These are phyloP conservation scores for Haliaeetus vocifer DNA, from an alignment of 2,797 vertebrate genomes.

Conservation along the genomic window DNA sequence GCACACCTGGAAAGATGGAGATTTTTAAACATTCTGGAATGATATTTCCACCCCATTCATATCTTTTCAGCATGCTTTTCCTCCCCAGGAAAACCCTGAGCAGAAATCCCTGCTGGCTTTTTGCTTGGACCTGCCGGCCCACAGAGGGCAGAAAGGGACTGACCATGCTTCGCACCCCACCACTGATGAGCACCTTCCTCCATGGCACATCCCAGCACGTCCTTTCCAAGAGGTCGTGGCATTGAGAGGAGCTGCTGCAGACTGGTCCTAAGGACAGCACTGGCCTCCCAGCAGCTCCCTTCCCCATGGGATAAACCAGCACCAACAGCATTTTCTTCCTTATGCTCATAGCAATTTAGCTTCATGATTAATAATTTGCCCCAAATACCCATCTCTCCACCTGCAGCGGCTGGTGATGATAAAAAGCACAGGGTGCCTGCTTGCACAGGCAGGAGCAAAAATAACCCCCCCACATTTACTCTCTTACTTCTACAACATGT, in stretches of 20 bases:
- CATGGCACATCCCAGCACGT: rapidly evolving
- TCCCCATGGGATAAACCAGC: not conserved
- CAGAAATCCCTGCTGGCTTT: not conserved
- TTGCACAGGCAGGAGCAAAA: not conserved
- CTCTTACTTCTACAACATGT: slow-evolving; percentile 90
- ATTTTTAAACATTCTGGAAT: not conserved
- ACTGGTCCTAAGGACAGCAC: not conserved
- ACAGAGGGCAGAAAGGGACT: not conserved
- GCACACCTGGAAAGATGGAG: not conserved
- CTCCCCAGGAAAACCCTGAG: not conserved
- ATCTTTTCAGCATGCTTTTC: rapidly evolving
- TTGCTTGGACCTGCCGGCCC: rapidly evolving
- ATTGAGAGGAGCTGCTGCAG: rapidly evolving
- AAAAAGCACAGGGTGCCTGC: not conserved
- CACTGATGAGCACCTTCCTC: not conserved
- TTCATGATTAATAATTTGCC: not conserved
- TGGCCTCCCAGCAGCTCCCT: not conserved
- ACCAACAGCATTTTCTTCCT: not conserved
- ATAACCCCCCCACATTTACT: not conserved
- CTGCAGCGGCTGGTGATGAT: rapidly evolving
- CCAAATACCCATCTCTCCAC: not conserved
- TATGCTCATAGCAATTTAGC: rapidly evolving
- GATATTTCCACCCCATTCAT: not conserved
- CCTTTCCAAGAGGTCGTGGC: rapidly evolving
- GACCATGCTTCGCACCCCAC: not conserved